Conservation (phyloP, 2,888 invertebrate species). For the Oxystoma pomonae region DNA sequence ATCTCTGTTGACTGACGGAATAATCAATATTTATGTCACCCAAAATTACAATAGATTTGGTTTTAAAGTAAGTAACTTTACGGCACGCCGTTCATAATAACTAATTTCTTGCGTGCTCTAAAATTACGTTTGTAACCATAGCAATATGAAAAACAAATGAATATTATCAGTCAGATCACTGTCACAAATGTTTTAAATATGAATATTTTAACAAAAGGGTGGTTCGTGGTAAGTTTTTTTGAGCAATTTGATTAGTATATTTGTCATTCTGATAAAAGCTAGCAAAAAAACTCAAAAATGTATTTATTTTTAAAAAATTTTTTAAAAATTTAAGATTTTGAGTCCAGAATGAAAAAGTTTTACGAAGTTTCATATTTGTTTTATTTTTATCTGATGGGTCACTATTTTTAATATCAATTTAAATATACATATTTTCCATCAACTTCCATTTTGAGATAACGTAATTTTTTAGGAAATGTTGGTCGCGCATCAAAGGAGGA, state of each 20-base stretch:
- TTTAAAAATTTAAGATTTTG: not conserved
- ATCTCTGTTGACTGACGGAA: no score
- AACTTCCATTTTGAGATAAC: not conserved
- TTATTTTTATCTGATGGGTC: not conserved
- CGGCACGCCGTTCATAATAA: not conserved
- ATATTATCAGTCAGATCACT: not conserved
- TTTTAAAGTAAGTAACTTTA: no score
- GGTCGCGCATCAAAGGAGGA: not conserved
- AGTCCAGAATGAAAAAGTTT: not conserved
- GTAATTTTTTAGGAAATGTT: not conserved
- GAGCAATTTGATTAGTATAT: not conserved
- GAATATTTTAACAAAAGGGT: not conserved
- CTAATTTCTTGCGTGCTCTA: not conserved
- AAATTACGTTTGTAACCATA: not conserved
- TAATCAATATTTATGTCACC: no score
- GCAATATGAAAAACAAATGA: not conserved
- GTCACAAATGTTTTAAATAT: not conserved
- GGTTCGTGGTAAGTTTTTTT: not conserved
- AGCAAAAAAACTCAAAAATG: no score
- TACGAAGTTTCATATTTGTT: not conserved
- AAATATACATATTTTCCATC: not conserved
- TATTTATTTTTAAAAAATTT: not conserved
- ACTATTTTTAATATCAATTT: conserved; percentile 1
- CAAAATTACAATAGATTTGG: no score
- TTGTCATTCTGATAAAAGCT: not conserved